Conservation (phyloP, 2,888 invertebrate genomes). For the Neoitamus cyanurus region DNA sequence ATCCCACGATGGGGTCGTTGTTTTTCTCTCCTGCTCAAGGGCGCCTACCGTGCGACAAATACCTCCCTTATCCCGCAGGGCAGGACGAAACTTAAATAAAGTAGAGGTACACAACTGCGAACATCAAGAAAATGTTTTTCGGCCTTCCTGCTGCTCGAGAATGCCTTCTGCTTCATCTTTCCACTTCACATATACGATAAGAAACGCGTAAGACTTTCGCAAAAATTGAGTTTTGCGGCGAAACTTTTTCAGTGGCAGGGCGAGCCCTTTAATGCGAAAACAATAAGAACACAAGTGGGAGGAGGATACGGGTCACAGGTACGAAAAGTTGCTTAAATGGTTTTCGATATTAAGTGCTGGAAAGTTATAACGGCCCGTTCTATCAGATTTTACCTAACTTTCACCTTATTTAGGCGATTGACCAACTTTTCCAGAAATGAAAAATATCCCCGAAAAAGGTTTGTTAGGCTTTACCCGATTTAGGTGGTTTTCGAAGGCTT, state of each 20-base stretch:
- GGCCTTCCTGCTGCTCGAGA: neutral
- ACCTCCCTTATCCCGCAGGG: neutral
- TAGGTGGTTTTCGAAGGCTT: neutral
- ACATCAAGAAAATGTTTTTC: slow-evolving; percentile 14
- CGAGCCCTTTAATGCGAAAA: slow-evolving; percentile 2
- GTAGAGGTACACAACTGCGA: slow-evolving; percentile 29
- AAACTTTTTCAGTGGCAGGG: neutral
- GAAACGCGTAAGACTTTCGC: neutral
- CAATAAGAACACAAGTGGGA: slow-evolving; percentile 3
- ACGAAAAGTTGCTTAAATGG: slow-evolving; percentile 11
- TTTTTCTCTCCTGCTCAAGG: neutral
- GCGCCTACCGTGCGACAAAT: slow-evolving; percentile 3
- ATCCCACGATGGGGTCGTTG: neutral
- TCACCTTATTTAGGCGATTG: slow-evolving; percentile 7
- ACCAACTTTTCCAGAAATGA: neutral
- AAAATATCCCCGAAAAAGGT: neutral
- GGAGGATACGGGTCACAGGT: slow-evolving; percentile 20
- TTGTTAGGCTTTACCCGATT: neutral
- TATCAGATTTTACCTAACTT: slow-evolving; percentile 21
- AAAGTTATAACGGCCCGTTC: slow-evolving; percentile 3
- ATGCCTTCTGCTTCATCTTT: neutral
- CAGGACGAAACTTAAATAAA: slow-evolving; percentile 14
- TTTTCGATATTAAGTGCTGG: slow-evolving; percentile 13
- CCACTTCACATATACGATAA: neutral
- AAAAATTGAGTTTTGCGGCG: slow-evolving; percentile 3